phyloP scores from a whole-genome alignment of 2,113 vertebrate species.

The Trochalopteron elliotii region DNA sequence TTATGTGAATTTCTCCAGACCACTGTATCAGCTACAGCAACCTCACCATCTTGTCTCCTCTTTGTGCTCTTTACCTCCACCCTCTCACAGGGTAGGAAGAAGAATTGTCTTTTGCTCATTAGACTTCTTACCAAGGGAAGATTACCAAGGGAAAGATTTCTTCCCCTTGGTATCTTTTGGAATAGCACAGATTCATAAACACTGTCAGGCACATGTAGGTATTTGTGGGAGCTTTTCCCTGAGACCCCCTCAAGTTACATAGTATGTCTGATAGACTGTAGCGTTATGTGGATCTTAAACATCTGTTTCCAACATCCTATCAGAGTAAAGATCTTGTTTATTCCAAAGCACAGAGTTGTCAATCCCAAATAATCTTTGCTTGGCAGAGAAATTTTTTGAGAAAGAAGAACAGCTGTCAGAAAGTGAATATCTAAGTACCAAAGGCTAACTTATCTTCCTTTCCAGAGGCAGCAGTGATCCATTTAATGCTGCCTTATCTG shows the following conservation, averaged over 20 bases:
- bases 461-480: slow-evolving; percentile 10
- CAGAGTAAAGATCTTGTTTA: slow-evolving; percentile 23
- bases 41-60: not conserved
- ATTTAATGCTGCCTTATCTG: slow-evolving; percentile 30
- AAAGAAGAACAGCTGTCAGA: slow-evolving; percentile 11
- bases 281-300: not conserved
- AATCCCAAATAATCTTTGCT: not conserved
- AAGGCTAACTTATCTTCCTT: slow-evolving; percentile 28
- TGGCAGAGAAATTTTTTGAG: not conserved
- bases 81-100: not conserved
- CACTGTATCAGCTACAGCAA: not conserved
- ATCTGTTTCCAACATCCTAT: not conserved
- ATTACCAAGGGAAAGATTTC: not conserved
- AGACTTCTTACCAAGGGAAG: too few species aligned
- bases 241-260: not conserved
- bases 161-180: not conserved
- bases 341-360: not conserved
- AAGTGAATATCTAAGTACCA: not conserved
- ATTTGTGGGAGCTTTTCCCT: not conserved
- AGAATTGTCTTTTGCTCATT: not conserved
- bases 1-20: not conserved
- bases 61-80: not conserved
- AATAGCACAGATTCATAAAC: not conserved
- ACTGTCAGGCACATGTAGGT: not conserved
- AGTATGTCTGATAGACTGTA: fast-evolving